Base-by-base conservation (phyloP, 2,888 invertebrate species). In the Acleris laterana region DNA sequence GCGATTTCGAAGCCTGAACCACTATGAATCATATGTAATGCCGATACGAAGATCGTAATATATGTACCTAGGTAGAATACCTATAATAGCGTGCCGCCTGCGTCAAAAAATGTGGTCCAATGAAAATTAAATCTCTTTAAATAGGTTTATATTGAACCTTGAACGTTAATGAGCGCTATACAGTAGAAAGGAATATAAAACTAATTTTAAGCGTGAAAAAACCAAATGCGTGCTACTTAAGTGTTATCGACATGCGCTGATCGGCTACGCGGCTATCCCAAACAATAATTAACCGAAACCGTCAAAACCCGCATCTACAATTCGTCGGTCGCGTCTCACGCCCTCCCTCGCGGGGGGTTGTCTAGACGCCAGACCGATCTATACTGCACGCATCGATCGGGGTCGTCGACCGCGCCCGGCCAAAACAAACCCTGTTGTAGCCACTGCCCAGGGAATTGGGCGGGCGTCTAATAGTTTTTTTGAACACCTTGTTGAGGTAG, bases 311-410 rank as follows among this genome's bases (percentile, higher is more conserved):
- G 83, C 82, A 78, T 84, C 82, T 80, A 82, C 79, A 78, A 80
- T 79, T 77, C 75, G 80, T 72, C 73, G 72, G 73, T 71, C 77
- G 74, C 74, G 77, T 77, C 72, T 74, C 74, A 71, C 73, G 38
- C 38, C 38, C 38, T 38, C 71, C 68, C 74, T 61, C 68, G 51
- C 59, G 64, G 51, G 68, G 77, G 79, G 64, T 76, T 80, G 91
- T 92, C 92, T 92, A 92, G 92, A 92, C 92, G 84, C 78, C 82
- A 87, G 87, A 88, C 89, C 88, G 90, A 90, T 91, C 92, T 78
- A 91, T 90, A 90, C 88, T 87, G 90, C 90, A 87, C 80, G 74
- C 88, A 89, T 89, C 88, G 89, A 90, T 89, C 89, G 82, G 72
- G 76, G 85, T 74, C 73, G 70, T 53, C 72, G 74, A 71, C 72